phyloP scores from a whole-genome alignment of 1,140 invertebrate genomes.

The Eriocheir sinensis region DNA sequence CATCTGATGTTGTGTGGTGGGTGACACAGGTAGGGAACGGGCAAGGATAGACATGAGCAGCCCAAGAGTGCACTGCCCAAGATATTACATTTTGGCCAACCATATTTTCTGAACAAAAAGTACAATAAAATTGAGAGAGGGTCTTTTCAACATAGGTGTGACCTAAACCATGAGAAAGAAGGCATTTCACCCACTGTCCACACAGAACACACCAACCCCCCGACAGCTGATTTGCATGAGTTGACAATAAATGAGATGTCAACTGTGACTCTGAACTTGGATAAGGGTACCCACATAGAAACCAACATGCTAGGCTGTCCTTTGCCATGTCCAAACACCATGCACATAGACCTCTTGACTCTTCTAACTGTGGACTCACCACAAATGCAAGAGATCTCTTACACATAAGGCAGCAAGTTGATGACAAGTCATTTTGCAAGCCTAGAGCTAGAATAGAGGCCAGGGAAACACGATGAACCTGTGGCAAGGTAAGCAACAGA shows the following conservation, averaged over 20 bases:
- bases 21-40: conserved; percentile 75
- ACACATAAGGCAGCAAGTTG: conserved; percentile 73
- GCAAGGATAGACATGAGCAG: conserved; percentile 73
- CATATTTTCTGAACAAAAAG: conserved; percentile 65
- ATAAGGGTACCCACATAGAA: conserved; percentile 67
- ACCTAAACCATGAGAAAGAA: conserved; percentile 68
- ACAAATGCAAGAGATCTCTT: conserved; percentile 70
- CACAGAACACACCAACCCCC: conserved; percentile 77
- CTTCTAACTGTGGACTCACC: conserved; percentile 69
- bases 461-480: conserved; percentile 66
- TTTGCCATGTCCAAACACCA: conserved; percentile 67
- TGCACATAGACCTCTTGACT: conserved; percentile 73
- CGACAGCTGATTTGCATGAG: conserved; percentile 62
- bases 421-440: conserved; percentile 69
- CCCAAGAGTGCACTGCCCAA: conserved; percentile 74
- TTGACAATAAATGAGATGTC: conserved; percentile 57
- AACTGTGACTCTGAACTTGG: conserved; percentile 49
- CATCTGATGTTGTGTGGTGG: conserved; percentile 24
- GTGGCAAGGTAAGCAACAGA: conserved; percentile 70
- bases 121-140: conserved; percentile 50
- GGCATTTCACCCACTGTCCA: conserved; percentile 72
- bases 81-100: conserved; percentile 58
- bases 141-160: conserved; percentile 59
- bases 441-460: conserved; percentile 72
- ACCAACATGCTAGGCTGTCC: conserved; percentile 74